Percentiles rank a stretch among this genome's conserved stretches.
Conservation (phyloP, 2,113 vertebrate genomes). For the Anser cygnoides region DNA sequence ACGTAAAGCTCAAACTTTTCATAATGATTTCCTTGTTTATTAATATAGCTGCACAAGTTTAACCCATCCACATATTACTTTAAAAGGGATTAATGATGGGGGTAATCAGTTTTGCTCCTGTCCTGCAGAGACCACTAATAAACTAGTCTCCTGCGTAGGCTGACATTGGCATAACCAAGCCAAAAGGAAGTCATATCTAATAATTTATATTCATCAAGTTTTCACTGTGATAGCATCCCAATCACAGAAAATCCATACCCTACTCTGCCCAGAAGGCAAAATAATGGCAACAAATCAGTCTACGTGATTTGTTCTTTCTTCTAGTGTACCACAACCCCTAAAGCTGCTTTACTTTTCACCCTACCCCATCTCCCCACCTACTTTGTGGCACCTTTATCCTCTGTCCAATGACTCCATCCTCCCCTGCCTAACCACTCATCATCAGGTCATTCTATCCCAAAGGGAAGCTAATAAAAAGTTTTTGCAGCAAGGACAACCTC, state of each 20-base stretch:
- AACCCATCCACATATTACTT: not conserved
- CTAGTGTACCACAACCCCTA: not conserved
- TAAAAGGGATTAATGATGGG: conserved; percentile 3
- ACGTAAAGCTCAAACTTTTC: conserved; percentile 56
- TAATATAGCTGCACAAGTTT: conserved; percentile 31
- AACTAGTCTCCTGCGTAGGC: not conserved
- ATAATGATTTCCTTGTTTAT: conserved; percentile 29
- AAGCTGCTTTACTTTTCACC: not conserved
- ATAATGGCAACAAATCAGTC: not conserved
- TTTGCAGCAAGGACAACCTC: not conserved
- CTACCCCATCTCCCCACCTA: not conserved
- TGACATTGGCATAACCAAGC: not conserved
- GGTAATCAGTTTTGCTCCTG: not conserved
- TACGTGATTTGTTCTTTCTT: not conserved
- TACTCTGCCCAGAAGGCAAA: not conserved
- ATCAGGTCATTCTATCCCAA: not conserved
- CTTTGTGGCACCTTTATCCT: not conserved
- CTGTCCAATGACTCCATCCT: not conserved
- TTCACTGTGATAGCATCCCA: not conserved
- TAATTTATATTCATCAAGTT: not conserved
- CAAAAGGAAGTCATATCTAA: not conserved
- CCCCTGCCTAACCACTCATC: not conserved
- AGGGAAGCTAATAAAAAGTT: not conserved
- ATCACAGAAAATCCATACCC: not conserved
- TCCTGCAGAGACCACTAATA: not conserved